These are phyloP conservation scores for Platygyra sinensis DNA, from an alignment of 64 coral and sea anemone genomes.

Conservation along the genomic window DNA sequence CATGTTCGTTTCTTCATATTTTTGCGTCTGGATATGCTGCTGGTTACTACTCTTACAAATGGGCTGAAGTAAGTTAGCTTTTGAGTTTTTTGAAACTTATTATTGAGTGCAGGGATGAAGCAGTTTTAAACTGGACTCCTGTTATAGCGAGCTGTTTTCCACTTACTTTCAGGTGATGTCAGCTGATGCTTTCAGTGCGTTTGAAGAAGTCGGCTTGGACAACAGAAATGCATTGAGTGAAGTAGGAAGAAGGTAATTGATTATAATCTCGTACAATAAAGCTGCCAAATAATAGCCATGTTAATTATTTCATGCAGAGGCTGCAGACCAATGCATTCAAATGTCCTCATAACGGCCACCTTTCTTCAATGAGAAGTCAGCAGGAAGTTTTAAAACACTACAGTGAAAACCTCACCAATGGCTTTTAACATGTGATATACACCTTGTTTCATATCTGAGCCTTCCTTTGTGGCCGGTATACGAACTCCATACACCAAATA, in stretches of 20 bases:
- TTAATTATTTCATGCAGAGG: too few species aligned
- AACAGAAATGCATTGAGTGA: conserved; percentile 53
- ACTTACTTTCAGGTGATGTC: conserved; percentile 70
- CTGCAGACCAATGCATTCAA: too few species aligned
- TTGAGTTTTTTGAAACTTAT: background rate
- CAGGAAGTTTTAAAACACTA: too few species aligned
- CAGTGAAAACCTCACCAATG: too few species aligned
- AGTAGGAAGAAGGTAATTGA: conserved; percentile 74
- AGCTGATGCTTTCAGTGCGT: conserved; percentile 84
- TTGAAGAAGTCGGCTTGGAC: conserved; percentile 73
- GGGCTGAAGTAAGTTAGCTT: conserved; percentile 84
- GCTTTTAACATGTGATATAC: too few species aligned
- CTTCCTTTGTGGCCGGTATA: too few species aligned
- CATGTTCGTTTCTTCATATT: conserved; percentile 85
- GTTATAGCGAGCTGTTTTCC: too few species aligned
- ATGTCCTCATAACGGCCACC: too few species aligned
- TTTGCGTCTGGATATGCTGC: conserved; percentile 84
- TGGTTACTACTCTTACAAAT: conserved; percentile 94
- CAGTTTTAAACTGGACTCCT: background rate
- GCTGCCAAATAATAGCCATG: too few species aligned
- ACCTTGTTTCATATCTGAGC: too few species aligned
- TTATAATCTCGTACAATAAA: background rate
- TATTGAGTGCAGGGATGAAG: background rate
- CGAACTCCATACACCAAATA: too few species aligned
- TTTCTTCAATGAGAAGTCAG: too few species aligned